Conservation (phyloP, 1,140 invertebrate genomes). For the Bombus confusus region DNA sequence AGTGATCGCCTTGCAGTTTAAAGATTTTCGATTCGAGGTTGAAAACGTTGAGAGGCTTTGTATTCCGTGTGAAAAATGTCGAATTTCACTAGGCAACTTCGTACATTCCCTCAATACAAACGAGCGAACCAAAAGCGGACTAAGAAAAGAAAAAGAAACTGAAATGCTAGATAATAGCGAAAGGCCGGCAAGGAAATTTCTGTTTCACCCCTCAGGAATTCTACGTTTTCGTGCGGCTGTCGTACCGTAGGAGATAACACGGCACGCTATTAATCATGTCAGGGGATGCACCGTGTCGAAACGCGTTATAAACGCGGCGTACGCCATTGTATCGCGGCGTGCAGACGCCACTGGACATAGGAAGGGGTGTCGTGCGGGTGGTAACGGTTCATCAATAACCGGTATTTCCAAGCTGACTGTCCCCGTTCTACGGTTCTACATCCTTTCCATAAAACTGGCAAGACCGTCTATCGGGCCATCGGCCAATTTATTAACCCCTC, state of each 20-base stretch:
- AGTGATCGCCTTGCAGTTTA: no score
- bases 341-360: background rate
- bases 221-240: background rate
- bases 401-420: conserved; percentile 32
- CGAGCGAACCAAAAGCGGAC: no score
- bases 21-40: no score
- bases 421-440: conserved; percentile 34
- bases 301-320: conserved; percentile 10
- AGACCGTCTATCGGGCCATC: conserved; percentile 40
- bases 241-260: background rate
- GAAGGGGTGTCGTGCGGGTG: conserved; percentile 32
- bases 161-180: no score
- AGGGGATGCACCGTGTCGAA: background rate
- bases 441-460: conserved; percentile 54
- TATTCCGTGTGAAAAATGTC: no score
- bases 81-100: no score
- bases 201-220: background rate
- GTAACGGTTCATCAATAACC: conserved; percentile 66
- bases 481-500: conserved; percentile 63
- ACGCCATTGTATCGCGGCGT: conserved; percentile 21
- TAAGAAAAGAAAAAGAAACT: no score
- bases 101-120: no score
- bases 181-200: no score
- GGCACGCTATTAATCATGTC: background rate
- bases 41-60: no score